Evolutionary conservation across 2,113 vertebrate species (phyloP), one percentile per base, ranked within the genome.

Genomic region (Leiothrix lutea): DNA sequence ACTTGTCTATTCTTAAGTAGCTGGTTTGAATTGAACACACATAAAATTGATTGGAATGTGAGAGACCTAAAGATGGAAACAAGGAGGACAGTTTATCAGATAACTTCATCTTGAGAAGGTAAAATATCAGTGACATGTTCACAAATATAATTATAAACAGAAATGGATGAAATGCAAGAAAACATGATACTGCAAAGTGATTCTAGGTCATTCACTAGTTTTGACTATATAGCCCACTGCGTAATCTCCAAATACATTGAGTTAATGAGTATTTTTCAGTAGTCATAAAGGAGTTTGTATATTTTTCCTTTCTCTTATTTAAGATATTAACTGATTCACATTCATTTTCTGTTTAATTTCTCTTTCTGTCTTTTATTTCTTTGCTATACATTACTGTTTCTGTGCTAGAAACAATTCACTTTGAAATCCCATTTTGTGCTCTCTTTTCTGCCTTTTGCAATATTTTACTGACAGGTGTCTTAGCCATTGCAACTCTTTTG

Each of bases 1-100:
- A 26, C 0, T 51, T 3, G 12, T 12, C 26, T 56, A 2, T 86
- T 69, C 20, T 40, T 44, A 40, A 48, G 40, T 0, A 40, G 20
- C 0, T 66, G 2, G 22, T 73, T 70, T 78, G 26, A 88, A 58
- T 3, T 35, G 5, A 70, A 29, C 3, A 7, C 25, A 5, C 1
- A 4, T 21, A 5, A 3, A 51, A 31, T 23, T 58, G 3, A 24
- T 11, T 74, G n/a, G 69, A 81, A 51, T 3, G 50, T 3, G 42
- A 51, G 3, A 70, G 2, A 50, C 29, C 4, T 54, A 23, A 85
- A 79, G 13, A 71, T 5, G 22, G 38, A 80, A 53, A 22, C 4
- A 48, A 62, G 35, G 35, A 58, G 5, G 18, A 11, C 2, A 77
- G 33, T 47, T 79, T 1, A 3, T n/a, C 8, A 61, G 23, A 31